Evolutionary conservation across 2,797 vertebrate species (phyloP), one percentile per base, ranked within the genome.

Genomic region (Gorsachius magnificus): DNA sequence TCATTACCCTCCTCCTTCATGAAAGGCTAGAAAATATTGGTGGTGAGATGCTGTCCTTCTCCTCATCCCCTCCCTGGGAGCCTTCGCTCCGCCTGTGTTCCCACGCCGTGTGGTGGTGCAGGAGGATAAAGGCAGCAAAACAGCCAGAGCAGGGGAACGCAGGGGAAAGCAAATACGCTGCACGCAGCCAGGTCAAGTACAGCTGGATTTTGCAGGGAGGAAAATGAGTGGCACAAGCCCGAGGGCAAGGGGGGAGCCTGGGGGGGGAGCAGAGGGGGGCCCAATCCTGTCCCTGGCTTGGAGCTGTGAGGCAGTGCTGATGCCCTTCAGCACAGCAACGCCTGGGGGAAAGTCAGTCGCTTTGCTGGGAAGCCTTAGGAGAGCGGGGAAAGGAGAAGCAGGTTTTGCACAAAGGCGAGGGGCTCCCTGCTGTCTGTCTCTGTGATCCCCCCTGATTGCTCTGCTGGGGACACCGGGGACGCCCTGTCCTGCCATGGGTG

Each of bases 321-420:
- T 83, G 76, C 38, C 36, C 43, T 41, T 11, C 46, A n/a, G 56
- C 4, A 2, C 24, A 38, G 50, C 2, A 46, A 16, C 61, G 60
- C n/a, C 64, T 2, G 0, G 10, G 66, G 33, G 21, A 65, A 69
- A 31, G 53, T 5, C 21, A 1, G 10, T 19, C 1, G 4, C 33
- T 46, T 31, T 13, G 14, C 35, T 65, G 68, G 68, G 41, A 61
- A 86, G 6, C 10, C 9, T 16, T 4, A 9, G 68, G 28, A 88
- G 51, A 75, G 16, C 25, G 14, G 60, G 35, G 38, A 51, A 71
- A 51, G 56, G 72, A 90, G 56, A 29, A 77, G 22, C 9, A 14
- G 11, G 12, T 41, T 85, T 72, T 64, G 25, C 29, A 33, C 28
- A 13, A 31, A 69, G 28, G 29, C 1, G 10, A 68, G 64, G 14